Evolutionary conservation across 2,113 vertebrate species (phyloP), one percentile per base, ranked within the genome.

Genomic region (Ifrita kowaldi): DNA sequence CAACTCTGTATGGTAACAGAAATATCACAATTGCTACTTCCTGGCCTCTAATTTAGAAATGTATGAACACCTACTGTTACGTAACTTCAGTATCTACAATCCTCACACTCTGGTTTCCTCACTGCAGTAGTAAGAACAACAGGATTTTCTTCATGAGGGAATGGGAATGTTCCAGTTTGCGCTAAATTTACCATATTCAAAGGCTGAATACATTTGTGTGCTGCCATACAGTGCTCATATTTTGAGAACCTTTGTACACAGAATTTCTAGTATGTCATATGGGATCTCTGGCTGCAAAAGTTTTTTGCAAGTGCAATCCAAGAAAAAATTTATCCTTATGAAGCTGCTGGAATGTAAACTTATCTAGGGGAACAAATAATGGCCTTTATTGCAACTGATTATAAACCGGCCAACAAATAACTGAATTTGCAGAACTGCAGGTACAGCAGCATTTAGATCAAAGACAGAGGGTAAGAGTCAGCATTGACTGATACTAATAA

Each of bases 81-180:
- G 2, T 42, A 55, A 37, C 33, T 90, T 77, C 16, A 59, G 35
- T 24, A 28, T 87, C 35, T 37, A 22, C 33, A 68, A 6, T 35
- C 5, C 12, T 44, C 35, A 24, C 32, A 59, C 18, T 1, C 23
- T 0, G 0, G 4, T 73, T 49, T 84, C 62, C n/a, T 59, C 64
- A n/a, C 46, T 28, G n/a, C 3, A 7, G 10, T n/a, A 47, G 12
- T 30, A 81, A 59, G 10, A 73, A 57, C 13, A 55, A 10, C 50
- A 68, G 22, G 10, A 81, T 77, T 73, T 85, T 28, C 35, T 60
- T 60, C 33, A 60, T 10, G 22, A 44, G 5, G 26, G 17, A 83
- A 37, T 0, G 3, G 26, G 35, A 65, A 79, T 47, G 23, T 62
- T 79, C 60, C 50, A 21, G 9, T n/a, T 87, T 71, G 16, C 23